Conservation (phyloP, 2,113 vertebrate genomes). For the Chamaetylas fuelleborni region DNA sequence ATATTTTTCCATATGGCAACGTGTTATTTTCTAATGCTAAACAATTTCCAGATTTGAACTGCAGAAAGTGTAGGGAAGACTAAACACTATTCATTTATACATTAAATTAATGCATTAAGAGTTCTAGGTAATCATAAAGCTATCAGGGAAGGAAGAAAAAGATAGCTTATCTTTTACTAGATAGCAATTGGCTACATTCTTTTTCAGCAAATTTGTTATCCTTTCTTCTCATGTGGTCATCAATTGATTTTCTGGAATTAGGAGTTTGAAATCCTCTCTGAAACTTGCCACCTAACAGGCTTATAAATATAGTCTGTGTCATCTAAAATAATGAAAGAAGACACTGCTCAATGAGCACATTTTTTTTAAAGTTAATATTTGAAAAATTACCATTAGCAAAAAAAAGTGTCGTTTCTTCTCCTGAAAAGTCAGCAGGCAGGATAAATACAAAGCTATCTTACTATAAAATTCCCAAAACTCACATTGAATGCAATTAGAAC, state of each 20-base stretch:
- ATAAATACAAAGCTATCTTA: neutral
- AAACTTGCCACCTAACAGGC: neutral
- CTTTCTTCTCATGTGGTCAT: neutral
- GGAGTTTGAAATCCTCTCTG: neutral
- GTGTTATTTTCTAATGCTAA: neutral
- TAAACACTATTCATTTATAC: neutral
- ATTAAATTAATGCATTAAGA: neutral
- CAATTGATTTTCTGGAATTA: neutral
- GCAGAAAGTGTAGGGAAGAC: neutral
- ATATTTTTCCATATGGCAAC: neutral
- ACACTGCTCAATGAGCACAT: neutral
- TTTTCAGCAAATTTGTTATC: neutral
- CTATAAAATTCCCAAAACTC: neutral
- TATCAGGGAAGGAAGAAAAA: neutral
- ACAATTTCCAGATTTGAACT: neutral
- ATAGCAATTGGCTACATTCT: neutral
- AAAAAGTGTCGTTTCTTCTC: neutral
- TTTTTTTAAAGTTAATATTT: neutral
- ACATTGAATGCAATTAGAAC: neutral
- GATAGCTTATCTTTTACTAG: neutral
- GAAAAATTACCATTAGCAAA: neutral
- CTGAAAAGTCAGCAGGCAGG: neutral
- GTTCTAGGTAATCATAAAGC: neutral
- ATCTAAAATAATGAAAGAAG: neutral
- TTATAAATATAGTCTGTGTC: neutral